These are phyloP conservation scores for Hippopotamyrus pictus DNA, from an alignment of 2,797 vertebrate genomes.

Conservation along the genomic window DNA sequence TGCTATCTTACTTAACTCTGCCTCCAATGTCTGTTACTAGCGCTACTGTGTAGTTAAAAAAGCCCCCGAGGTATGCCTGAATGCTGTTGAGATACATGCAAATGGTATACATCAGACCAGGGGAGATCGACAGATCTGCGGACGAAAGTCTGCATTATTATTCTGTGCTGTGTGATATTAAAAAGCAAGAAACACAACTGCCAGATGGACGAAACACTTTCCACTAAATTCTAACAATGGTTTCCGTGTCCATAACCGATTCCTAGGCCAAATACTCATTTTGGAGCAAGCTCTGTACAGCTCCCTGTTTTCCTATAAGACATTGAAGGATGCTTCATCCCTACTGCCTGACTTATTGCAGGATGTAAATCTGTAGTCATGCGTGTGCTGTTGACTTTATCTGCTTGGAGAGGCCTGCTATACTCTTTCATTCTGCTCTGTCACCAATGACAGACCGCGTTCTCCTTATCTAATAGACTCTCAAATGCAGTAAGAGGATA, in stretches of 20 bases:
- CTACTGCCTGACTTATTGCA: background rate
- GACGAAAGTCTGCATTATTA: background rate
- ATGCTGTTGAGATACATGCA: background rate
- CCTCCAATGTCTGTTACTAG: background rate
- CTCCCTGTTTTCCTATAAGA: background rate
- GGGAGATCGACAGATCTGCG: background rate
- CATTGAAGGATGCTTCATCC: background rate
- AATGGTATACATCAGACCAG: background rate
- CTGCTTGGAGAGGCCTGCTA: background rate
- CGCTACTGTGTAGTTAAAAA: background rate
- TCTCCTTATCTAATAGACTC: background rate
- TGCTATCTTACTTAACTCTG: background rate
- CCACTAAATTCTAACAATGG: background rate
- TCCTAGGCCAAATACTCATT: background rate
- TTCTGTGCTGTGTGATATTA: background rate
- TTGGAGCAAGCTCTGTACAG: background rate
- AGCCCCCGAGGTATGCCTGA: background rate
- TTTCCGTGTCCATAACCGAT: background rate
- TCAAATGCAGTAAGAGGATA: background rate
- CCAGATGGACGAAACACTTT: background rate
- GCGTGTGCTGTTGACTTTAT: background rate
- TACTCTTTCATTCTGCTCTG: background rate
- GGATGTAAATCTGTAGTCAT: background rate
- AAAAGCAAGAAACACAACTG: background rate
- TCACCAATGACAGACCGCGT: background rate